Conservation (phyloP, 2,797 vertebrate species). For the Lacerta agilis region DNA sequence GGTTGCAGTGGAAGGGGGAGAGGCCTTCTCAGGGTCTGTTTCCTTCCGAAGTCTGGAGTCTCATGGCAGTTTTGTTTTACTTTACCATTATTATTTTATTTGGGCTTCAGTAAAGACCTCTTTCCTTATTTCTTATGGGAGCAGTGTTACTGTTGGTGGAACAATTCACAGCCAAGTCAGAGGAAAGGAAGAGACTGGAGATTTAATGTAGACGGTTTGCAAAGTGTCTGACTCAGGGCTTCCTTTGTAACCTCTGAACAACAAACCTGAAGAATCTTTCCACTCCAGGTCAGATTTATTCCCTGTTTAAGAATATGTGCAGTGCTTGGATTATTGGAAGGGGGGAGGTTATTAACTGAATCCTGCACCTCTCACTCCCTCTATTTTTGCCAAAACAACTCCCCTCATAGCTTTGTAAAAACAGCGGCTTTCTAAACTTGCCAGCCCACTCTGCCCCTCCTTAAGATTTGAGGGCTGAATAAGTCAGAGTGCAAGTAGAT, state of each 20-base stretch:
- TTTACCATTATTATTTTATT: not conserved
- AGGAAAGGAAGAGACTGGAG: not conserved
- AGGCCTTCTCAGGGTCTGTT: not conserved
- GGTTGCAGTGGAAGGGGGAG: not conserved
- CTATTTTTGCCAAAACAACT: no score
- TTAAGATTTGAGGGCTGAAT: no score
- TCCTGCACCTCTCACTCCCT: no score
- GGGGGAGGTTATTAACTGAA: no score
- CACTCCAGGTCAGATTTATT: not conserved
- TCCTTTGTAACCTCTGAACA: not conserved
- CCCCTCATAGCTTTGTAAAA: no score
- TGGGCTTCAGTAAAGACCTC: not conserved
- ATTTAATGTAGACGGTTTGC: not conserved
- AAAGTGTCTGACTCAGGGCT: not conserved
- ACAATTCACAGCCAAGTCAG: not conserved
- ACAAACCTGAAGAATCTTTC: not conserved
- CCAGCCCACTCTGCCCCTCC: no score
- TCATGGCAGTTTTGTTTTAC: not conserved
- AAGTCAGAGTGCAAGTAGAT: no score
- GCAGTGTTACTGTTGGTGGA: not conserved
- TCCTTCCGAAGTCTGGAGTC: not conserved
- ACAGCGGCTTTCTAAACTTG: no score
- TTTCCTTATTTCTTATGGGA: not conserved
- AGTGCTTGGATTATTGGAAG: no score
- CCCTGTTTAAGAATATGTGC: not conserved